Conservation (phyloP, 2,113 vertebrate species). For the Chaetura pelagica region DNA sequence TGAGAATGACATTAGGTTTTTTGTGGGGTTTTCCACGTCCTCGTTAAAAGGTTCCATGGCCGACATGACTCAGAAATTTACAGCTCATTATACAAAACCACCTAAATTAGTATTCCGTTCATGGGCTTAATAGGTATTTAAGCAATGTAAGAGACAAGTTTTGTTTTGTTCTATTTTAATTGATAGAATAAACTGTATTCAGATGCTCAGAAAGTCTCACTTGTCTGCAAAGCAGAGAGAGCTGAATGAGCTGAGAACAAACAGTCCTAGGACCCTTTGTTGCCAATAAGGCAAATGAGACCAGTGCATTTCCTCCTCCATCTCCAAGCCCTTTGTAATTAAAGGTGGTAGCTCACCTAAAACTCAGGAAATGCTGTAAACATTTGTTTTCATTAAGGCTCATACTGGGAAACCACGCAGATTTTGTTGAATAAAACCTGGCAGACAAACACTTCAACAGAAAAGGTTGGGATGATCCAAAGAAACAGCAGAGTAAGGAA, state of each 20-base stretch:
- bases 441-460: conserved; percentile 26
- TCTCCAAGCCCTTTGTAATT: neutral
- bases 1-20: conserved; percentile 2
- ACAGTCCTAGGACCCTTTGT: conserved; percentile 30
- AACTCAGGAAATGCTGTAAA: neutral
- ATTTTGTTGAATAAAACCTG: conserved; percentile 11
- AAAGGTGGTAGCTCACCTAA: conserved; percentile 41
- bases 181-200: conserved; percentile 68
- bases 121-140: conserved; percentile 64
- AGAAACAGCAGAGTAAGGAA: neutral
- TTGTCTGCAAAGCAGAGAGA: neutral
- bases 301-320: conserved; percentile 16
- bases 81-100: conserved; percentile 57
- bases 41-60: conserved; percentile 31
- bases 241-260: conserved; percentile 10
- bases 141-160: conserved; percentile 45
- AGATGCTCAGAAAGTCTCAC: conserved; percentile 41
- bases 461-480: neutral
- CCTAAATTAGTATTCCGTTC: conserved; percentile 52
- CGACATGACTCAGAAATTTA: conserved; percentile 52
- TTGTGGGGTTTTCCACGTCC: neutral
- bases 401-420: neutral
- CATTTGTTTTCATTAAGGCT: conserved; percentile 51
- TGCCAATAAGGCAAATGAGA: conserved; percentile 12
- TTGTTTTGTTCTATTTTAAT: conserved; percentile 61